These are phyloP conservation scores for Spermophilus dauricus DNA, from an alignment of 2,113 vertebrate genomes.

Conservation along the genomic window DNA sequence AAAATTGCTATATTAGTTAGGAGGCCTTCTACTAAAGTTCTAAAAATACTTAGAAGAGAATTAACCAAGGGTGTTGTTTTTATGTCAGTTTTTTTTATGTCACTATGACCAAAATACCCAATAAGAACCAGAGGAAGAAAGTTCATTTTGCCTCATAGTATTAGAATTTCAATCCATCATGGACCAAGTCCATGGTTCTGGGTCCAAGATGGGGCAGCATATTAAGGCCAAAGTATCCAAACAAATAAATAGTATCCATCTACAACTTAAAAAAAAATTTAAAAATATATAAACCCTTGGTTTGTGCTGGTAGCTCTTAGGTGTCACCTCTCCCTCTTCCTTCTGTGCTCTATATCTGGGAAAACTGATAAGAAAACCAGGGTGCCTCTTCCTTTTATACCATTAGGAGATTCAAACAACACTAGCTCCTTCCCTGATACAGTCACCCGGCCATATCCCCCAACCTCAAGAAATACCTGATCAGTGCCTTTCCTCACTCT, in stretches of 20 bases:
- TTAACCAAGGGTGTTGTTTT: not conserved
- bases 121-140: too few relatives aligned
- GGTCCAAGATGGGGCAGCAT: too few relatives aligned
- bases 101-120: too few relatives aligned
- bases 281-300: too few relatives aligned
- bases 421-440: not conserved
- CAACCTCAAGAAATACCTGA: not conserved
- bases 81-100: too few relatives aligned
- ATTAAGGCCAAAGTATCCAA: too few relatives aligned
- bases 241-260: too few relatives aligned
- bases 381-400: not conserved
- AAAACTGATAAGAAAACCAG: not conserved
- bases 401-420: not conserved
- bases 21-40: not conserved
- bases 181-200: too few relatives aligned
- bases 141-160: too few relatives aligned
- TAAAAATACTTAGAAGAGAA: not conserved
- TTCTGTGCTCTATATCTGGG: not conserved
- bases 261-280: too few relatives aligned
- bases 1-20: not conserved
- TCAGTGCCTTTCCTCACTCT: not conserved
- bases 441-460: not conserved
- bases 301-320: slow-evolving; percentile 2
- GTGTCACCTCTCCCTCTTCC: not conserved
- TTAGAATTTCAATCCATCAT: too few relatives aligned